Percentiles rank a stretch among this genome's conserved stretches.
Conservation (phyloP, 92 coral and sea anemone genomes). For the Porites lobata region DNA sequence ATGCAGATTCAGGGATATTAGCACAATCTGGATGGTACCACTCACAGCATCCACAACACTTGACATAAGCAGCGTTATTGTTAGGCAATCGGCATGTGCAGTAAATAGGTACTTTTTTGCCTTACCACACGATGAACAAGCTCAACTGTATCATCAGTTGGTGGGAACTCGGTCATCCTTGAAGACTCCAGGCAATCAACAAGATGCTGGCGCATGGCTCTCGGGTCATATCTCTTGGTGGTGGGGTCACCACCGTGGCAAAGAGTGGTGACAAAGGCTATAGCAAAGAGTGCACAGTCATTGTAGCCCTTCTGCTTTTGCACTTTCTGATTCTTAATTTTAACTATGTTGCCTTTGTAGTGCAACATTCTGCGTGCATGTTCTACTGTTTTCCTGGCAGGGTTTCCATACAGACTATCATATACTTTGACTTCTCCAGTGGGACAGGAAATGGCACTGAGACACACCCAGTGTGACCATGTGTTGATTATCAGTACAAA, state of each 20-base stretch:
- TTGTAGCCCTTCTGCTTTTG: slow-evolving; percentile 45
- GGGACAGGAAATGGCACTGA: slow-evolving; percentile 26
- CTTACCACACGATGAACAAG: too few species aligned
- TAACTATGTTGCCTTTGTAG: slow-evolving; percentile 18
- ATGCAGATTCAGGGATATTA: too few species aligned
- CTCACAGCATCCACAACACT: too few species aligned
- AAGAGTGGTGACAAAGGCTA: slow-evolving; percentile 31
- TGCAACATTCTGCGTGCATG: slow-evolving; percentile 40
- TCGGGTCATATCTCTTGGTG: slow-evolving; percentile 29
- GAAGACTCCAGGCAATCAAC: slow-evolving; percentile 20
- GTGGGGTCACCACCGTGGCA: slow-evolving; percentile 15
- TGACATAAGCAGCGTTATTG: too few species aligned
- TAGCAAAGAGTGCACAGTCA: slow-evolving; percentile 45
- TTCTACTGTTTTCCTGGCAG: slow-evolving; percentile 15
- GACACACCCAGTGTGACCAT: slow-evolving; percentile 63
- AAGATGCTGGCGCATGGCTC: slow-evolving; percentile 37
- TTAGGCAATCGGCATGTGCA: too few species aligned
- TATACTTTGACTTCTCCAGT: slow-evolving; percentile 30
- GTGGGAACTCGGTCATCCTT: slow-evolving; percentile 17
- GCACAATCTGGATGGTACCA: too few species aligned
- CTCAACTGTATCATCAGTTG: slow-evolving; percentile 22
- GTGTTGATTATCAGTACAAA: slow-evolving; percentile 30
- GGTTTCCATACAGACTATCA: slow-evolving; percentile 35
- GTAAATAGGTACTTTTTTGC: too few species aligned
- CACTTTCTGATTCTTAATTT: slow-evolving; percentile 32